Percentiles rank a stretch among this genome's conserved stretches.
phyloP scores from a whole-genome alignment of 2,113 vertebrate genomes.

The Raja brachyura region DNA sequence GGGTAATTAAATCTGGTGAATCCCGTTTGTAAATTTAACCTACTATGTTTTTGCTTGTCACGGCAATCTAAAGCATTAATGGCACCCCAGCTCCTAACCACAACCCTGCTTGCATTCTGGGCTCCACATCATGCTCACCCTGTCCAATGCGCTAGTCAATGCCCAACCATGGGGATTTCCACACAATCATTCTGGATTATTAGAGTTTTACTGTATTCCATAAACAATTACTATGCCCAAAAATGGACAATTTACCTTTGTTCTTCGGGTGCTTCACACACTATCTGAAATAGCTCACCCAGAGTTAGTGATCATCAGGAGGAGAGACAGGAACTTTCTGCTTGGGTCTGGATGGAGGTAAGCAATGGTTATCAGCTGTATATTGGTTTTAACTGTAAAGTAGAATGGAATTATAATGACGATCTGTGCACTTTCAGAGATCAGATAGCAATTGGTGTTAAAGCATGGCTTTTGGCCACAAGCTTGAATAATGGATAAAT shows the following conservation, averaged over 20 bases:
- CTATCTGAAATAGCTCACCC: background rate
- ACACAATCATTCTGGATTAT: too few relatives aligned
- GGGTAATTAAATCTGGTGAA: too few relatives aligned
- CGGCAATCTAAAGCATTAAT: too few relatives aligned
- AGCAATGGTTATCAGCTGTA: slow-evolving; percentile 1
- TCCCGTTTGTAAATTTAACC: too few relatives aligned
- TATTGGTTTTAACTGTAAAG: background rate
- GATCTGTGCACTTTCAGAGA: background rate
- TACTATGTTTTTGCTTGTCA: too few relatives aligned
- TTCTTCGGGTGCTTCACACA: background rate
- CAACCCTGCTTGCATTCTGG: too few relatives aligned
- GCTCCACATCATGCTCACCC: too few relatives aligned
- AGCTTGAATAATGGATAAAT: background rate
- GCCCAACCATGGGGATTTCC: too few relatives aligned
- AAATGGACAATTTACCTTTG: background rate
- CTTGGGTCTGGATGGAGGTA: background rate
- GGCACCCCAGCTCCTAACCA: too few relatives aligned
- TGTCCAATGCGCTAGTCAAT: too few relatives aligned
- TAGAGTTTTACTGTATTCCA: too few relatives aligned
- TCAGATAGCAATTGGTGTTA: background rate
- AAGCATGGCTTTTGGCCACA: background rate
- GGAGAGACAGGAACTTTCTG: background rate
- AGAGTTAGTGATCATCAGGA: background rate
- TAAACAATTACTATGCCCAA: background rate
- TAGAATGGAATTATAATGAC: background rate